Evolutionary conservation across 2,113 vertebrate species (phyloP), one percentile per base, ranked within the genome.

Genomic region (Platichthys stellatus): DNA sequence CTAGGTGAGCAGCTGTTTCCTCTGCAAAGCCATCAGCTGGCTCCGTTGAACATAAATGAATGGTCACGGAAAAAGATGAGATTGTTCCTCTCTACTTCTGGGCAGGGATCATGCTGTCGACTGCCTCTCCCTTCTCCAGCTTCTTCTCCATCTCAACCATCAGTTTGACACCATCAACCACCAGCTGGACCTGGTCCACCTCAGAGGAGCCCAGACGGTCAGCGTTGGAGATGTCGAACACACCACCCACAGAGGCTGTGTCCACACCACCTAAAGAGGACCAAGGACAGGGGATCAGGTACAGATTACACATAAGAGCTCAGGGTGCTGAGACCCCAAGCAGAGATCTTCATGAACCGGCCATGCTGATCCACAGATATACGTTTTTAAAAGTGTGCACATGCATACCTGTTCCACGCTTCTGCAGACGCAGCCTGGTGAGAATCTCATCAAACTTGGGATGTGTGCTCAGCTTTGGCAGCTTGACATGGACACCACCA

Each of bases 91-190:
- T 95, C 91, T 95, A 98, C 93, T 99, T 99, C 94, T 99, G 97
- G 40, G 97, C 95, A 0, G 97, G 97, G 89, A 99, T 96, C 96
- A 99, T 96, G 96, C 95, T 91, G 69, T 98, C 97, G 2, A 99
- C 95, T 84, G 95, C 20, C 79, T 96, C 95, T 73, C 95, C 95
- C 89, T 99, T 98, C 88, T 99, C 97, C 91, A 99, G 94, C 82
- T 96, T 96, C 96, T 99, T 99, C 93, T 99, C 97, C 97, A 99
- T 97, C 91, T 99, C 97, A 35, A 99, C 87, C 97, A 98, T 97
- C 53, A 98, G 94, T 90, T 99, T 99, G 73, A 99, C 97, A 0
- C 97, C 97, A 2, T 99, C 97, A 57, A 99, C 97, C 90, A 99
- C 97, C 92, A 97, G 93, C 95, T 99, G 97, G 80, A 99, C 97